Evolutionary conservation across 2,797 vertebrate species (phyloP).

Genomic region (Cyclura pinguis): DNA sequence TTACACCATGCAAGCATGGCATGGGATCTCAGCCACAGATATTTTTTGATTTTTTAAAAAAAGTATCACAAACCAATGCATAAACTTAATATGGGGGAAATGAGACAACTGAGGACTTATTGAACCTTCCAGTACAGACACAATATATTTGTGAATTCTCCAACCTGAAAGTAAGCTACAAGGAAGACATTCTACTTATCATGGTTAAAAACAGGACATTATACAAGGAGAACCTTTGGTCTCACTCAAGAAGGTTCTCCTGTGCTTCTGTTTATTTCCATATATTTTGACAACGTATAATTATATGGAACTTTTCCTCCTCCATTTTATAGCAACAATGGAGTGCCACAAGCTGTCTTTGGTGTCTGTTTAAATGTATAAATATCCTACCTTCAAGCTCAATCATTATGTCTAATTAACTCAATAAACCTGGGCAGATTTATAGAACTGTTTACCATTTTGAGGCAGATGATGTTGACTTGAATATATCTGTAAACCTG

Average conservation of each 20-base stretch:
- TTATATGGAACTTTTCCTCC: background rate
- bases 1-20: no score
- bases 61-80: no score
- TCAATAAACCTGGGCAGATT: slow-evolving; percentile 45
- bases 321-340: background rate
- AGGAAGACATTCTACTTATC: no score
- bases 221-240: background rate
- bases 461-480: slow-evolving; percentile 45
- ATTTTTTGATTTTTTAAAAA: no score
- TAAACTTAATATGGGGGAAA: no score
- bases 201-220: background rate
- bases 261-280: background rate
- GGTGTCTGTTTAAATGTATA: slow-evolving; percentile 22
- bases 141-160: background rate
- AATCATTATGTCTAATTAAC: slow-evolving; percentile 45
- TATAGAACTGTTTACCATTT: slow-evolving; percentile 41
- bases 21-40: no score
- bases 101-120: no score
- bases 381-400: background rate
- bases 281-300: background rate
- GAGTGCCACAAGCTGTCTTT: background rate
- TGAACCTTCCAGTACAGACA: no score
- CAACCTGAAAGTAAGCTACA: background rate
- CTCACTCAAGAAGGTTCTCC: background rate
- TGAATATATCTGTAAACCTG: slow-evolving; percentile 41